A percentile compares a stretch with the other conserved stretches of the same genome.
phyloP scores from a whole-genome alignment of 2,888 invertebrate genomes.

The Sphaerophoria taeniata region DNA sequence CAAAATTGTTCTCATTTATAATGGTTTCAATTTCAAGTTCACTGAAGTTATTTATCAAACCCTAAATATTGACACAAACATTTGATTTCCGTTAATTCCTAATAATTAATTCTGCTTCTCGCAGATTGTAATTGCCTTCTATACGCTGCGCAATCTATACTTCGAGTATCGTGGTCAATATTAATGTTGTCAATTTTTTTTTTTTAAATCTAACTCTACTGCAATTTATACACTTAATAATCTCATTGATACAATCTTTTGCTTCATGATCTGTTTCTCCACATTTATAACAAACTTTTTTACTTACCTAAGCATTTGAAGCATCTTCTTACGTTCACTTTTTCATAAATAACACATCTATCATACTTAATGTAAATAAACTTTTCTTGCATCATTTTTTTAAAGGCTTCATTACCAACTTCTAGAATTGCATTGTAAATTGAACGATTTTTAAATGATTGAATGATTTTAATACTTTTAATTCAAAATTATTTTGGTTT shows the following conservation, averaged over 20 bases:
- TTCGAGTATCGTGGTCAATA: not conserved
- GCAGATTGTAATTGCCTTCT: conserved; percentile 8
- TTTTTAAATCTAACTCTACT: conserved; percentile 14
- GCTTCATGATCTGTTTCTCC: conserved; percentile 12
- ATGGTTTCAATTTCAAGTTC: not conserved
- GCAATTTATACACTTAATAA: conserved; percentile 2
- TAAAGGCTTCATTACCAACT: not conserved
- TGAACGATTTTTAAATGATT: not conserved
- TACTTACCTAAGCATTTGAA: not conserved
- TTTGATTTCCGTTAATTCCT: conserved; percentile 19
- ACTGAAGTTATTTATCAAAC: not conserved
- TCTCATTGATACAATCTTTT: not conserved
- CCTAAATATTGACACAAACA: not conserved
- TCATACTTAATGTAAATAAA: not conserved
- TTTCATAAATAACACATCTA: conserved; percentile 6
- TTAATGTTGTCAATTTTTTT: conserved; percentile 1
- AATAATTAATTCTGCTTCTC: conserved; percentile 22
- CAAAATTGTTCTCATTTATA: not conserved
- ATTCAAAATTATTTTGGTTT: conserved; percentile 14
- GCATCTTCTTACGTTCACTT: not conserved
- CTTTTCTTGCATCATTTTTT: not conserved
- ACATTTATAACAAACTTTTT: conserved; percentile 15
- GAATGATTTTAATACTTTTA: not conserved
- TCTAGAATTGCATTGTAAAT: not conserved
- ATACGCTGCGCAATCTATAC: conserved; percentile 18